A percentile compares a stretch with the other conserved stretches of the same genome.
Evolutionary conservation across 2,888 invertebrate genomes (phyloP).

Genomic region (Chalcosyrphus nemorum): DNA sequence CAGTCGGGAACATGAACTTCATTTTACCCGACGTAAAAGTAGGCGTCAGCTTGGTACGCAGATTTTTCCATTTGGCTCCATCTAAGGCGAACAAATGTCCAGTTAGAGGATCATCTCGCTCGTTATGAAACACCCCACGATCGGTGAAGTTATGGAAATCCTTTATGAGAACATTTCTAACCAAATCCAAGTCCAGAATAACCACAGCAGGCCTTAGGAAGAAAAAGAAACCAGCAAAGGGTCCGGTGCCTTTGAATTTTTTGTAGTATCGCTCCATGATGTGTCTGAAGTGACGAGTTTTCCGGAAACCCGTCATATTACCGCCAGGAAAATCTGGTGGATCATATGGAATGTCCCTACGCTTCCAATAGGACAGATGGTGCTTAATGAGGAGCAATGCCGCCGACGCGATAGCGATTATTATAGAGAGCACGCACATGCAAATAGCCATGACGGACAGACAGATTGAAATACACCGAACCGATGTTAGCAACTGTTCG

Average conservation of each 20-base stretch:
- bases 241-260: slow-evolving; percentile 75
- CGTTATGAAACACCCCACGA: slow-evolving; percentile 78
- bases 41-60: slow-evolving; percentile 77
- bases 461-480: no score
- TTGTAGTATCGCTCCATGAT: slow-evolving; percentile 76
- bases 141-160: slow-evolving; percentile 78
- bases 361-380: slow-evolving; percentile 72
- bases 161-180: slow-evolving; percentile 76
- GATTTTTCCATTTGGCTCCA: slow-evolving; percentile 79
- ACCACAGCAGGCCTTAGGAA: slow-evolving; percentile 77
- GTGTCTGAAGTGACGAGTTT: slow-evolving; percentile 75
- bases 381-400: background rate
- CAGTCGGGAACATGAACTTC: slow-evolving; percentile 75
- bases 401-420: background rate
- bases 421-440: background rate
- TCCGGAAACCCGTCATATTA: slow-evolving; percentile 67
- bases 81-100: slow-evolving; percentile 81
- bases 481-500: no score
- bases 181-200: slow-evolving; percentile 78
- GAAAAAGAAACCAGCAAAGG: slow-evolving; percentile 79
- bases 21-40: slow-evolving; percentile 77
- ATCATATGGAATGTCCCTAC: slow-evolving; percentile 75
- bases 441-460: background rate
- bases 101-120: slow-evolving; percentile 79
- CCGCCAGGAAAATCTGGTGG: slow-evolving; percentile 74